These are phyloP conservation scores for Polylopha cassiicola DNA, from an alignment of 2,888 invertebrate genomes.

Conservation along the genomic window DNA sequence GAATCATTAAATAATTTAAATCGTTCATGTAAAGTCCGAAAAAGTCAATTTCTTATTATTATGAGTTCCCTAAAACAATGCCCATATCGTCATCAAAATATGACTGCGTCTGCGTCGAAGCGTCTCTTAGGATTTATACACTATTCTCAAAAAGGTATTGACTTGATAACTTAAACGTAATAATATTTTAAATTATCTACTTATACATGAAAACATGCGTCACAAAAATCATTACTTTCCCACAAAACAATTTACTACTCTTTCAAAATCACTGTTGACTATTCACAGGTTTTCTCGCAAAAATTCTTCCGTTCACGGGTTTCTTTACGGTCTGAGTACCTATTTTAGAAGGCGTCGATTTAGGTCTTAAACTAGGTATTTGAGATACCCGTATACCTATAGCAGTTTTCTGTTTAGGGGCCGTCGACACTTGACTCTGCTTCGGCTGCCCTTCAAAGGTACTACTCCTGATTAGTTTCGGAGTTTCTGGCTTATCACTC, in stretches of 20 bases:
- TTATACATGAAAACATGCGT: too few species aligned
- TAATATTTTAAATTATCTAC: too few species aligned
- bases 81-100: too few species aligned
- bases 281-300: slow-evolving; percentile 50
- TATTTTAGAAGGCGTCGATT: slow-evolving; percentile 40
- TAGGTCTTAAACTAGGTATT: slow-evolving; percentile 61
- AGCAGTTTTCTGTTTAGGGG: slow-evolving; percentile 69
- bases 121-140: too few species aligned
- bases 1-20: too few species aligned
- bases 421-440: slow-evolving; percentile 44
- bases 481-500: slow-evolving; percentile 52
- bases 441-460: slow-evolving; percentile 80
- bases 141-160: too few species aligned
- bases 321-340: slow-evolving; percentile 39
- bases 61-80: too few species aligned
- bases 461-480: slow-evolving; percentile 78
- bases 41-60: too few species aligned
- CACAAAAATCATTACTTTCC: too few species aligned
- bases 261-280: slow-evolving; percentile 46
- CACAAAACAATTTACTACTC: neutral
- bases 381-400: slow-evolving; percentile 67
- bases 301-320: slow-evolving; percentile 41
- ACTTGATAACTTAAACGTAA: too few species aligned
- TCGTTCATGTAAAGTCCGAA: too few species aligned
- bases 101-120: too few species aligned